A percentile compares a stretch with the other conserved stretches of the same genome.
Evolutionary conservation across 2,888 invertebrate genomes (phyloP).

Genomic region (Agapetus fuscipes): DNA sequence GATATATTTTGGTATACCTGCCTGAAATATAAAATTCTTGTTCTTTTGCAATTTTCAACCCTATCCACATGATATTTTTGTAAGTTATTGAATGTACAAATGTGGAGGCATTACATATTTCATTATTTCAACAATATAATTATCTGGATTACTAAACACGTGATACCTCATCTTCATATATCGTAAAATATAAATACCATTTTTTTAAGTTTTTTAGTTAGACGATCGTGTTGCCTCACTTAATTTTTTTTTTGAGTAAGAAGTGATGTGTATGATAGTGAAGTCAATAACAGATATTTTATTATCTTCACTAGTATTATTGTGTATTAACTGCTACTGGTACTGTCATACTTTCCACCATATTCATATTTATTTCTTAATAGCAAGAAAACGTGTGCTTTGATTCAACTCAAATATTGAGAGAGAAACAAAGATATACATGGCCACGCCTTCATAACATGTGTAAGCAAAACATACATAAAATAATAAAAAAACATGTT

Average conservation of each 20-base stretch:
- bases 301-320: no score
- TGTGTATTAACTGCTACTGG: background rate
- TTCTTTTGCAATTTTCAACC: slow-evolving; percentile 6
- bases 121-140: background rate
- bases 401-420: slow-evolving; percentile 12
- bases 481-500: slow-evolving; percentile 17
- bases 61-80: slow-evolving; percentile 12
- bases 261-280: no score
- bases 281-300: no score
- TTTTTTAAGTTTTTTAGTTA: background rate
- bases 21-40: background rate
- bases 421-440: background rate
- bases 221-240: background rate
- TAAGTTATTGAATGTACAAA: slow-evolving; percentile 12
- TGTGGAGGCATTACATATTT: slow-evolving; percentile 10
- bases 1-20: background rate
- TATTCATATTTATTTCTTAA: slow-evolving; percentile 9
- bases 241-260: no score
- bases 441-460: slow-evolving; percentile 17
- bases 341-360: no score
- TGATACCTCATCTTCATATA: slow-evolving; percentile 1
- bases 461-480: slow-evolving; percentile 12
- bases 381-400: slow-evolving; percentile 9
- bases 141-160: background rate
- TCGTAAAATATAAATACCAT: background rate